A percentile compares a stretch with the other conserved stretches of the same genome.
These are phyloP conservation scores for Blastobasis lacticolella DNA, from an alignment of 2,888 invertebrate species.

Conservation along the genomic window DNA sequence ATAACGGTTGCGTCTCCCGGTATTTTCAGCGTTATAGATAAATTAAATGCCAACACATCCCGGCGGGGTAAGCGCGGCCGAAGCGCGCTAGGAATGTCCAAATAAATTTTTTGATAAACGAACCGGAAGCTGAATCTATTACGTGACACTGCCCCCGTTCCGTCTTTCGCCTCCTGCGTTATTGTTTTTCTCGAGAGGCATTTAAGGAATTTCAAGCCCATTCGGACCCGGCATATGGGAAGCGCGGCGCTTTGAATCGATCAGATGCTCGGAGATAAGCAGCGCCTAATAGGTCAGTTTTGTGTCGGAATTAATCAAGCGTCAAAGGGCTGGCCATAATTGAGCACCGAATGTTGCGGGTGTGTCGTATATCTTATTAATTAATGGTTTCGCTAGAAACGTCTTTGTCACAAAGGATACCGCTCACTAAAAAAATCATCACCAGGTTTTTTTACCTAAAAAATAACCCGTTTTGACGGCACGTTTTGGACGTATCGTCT, in stretches of 20 bases:
- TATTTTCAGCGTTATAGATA: constrained; percentile 66
- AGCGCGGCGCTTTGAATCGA: constrained; percentile 65
- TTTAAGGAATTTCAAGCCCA: constrained; percentile 56
- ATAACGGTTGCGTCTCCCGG: constrained; percentile 60
- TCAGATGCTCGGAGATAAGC: constrained; percentile 62
- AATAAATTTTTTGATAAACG: constrained; percentile 71
- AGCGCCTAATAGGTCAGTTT: constrained; percentile 64
- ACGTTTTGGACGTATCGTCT: constrained; percentile 8
- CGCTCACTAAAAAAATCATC: constrained; percentile 38
- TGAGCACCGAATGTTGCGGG: constrained; percentile 57
- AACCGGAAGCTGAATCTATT: constrained; percentile 68
- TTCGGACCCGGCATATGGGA: constrained; percentile 55
- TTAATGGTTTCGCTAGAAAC: constrained; percentile 68
- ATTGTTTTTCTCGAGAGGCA: constrained; percentile 64
- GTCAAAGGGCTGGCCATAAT: constrained; percentile 65
- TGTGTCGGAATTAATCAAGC: constrained; percentile 71
- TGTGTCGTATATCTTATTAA: constrained; percentile 68
- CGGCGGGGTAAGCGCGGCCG: constrained; percentile 46
- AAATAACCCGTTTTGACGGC: constrained; percentile 11
- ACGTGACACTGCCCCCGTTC: constrained; percentile 64
- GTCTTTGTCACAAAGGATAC: constrained; percentile 61
- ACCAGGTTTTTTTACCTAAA: constrained; percentile 7
- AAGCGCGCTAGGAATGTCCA: constrained; percentile 63
- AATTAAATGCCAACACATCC: constrained; percentile 70
- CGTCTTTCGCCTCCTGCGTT: constrained; percentile 50